phyloP scores from a whole-genome alignment of 2,113 vertebrate species.

The Notarius lentiginosus region DNA sequence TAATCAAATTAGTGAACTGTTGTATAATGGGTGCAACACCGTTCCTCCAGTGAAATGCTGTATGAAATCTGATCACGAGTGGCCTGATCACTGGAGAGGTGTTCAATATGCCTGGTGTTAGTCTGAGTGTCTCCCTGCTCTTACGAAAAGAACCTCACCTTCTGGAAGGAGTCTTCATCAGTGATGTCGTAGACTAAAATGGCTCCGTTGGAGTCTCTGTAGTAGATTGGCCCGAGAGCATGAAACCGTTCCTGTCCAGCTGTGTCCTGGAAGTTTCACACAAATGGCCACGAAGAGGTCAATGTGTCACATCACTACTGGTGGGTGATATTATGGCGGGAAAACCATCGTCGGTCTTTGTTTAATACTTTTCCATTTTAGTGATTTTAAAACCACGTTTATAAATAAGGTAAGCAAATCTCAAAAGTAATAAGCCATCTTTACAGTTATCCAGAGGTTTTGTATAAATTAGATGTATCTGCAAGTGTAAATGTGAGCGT shows the following conservation, averaged over 20 bases:
- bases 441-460: too few relatives aligned
- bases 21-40: not conserved
- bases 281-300: not conserved
- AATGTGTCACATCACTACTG: not conserved
- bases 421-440: not conserved
- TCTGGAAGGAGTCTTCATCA: slow-evolving; percentile 98
- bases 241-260: slow-evolving; percentile 98
- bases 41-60: not conserved
- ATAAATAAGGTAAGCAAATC: not conserved
- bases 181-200: slow-evolving; percentile 97
- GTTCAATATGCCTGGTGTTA: not conserved
- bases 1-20: not conserved
- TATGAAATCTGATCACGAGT: not conserved
- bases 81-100: not conserved
- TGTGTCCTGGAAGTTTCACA: slow-evolving; percentile 80
- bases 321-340: not conserved
- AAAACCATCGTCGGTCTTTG: too few relatives aligned
- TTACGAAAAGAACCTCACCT: slow-evolving; percentile 73
- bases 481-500: too few relatives aligned
- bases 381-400: too few relatives aligned
- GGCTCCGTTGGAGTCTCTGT: slow-evolving; percentile 98
- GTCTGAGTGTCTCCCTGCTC: not conserved
- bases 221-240: slow-evolving; percentile 97
- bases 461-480: too few relatives aligned
- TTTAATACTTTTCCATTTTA: too few relatives aligned